Evolutionary conservation across 2,888 invertebrate genomes (phyloP), one percentile per base, ranked within the genome.

Genomic region (Palloptera scutellata): DNA sequence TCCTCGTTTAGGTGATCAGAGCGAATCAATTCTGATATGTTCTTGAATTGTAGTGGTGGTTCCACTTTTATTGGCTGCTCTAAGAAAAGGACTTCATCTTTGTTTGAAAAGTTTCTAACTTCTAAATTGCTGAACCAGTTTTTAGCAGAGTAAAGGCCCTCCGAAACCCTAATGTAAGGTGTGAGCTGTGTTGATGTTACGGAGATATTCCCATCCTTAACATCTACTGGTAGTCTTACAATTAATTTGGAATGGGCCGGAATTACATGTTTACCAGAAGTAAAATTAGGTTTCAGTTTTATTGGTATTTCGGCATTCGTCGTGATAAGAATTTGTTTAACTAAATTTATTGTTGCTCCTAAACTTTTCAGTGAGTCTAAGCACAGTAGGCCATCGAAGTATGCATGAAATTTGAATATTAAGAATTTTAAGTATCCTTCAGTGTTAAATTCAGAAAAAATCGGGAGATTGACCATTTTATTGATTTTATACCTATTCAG

Each of bases 41-140:
- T n/a, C n/a, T n/a, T n/a, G n/a, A n/a, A n/a, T n/a, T n/a, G n/a
- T n/a, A n/a, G n/a, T n/a, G n/a, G n/a, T n/a, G 60, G 57, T 41
- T 63, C 12, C 20, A 48, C 66, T 54, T 66, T 61, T 30, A 69
- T 58, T 40, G 70, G 72, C 59, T 69, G 66, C 53, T 72, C 66
- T 12, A 67, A 43, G 20, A 69, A 1, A 51, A 69, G 68, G 0
- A 42, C 62, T 59, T 69, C 64, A 30, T 48, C 0, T 11, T 8
- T 48, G 40, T 69, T 54, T 11, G 53, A 58, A 0, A 19, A 64
- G 62, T 71, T 70, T 19, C 63, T 55, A 12, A 72, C 61, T 42
- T 72, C 72, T 12, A 72, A 30, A 15, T 51, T 53, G 1, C 60
- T 52, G 48, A 68, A 64, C 69, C 68, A 72, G 1, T 20, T 42